These are phyloP conservation scores for Hesperia comma DNA, from an alignment of 2,888 invertebrate genomes.

Conservation along the genomic window DNA sequence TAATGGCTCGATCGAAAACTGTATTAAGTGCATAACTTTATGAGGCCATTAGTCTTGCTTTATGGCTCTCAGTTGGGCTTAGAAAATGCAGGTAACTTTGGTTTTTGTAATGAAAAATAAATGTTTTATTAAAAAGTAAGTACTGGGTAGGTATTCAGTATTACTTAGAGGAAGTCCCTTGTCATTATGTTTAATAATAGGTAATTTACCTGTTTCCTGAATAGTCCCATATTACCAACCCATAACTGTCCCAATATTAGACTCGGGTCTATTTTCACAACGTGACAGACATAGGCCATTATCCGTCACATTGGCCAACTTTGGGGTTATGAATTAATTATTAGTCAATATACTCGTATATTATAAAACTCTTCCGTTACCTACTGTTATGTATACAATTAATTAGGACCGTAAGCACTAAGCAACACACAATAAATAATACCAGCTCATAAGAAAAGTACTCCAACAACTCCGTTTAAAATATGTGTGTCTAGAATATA, in stretches of 20 bases:
- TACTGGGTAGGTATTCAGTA: too few relatives aligned
- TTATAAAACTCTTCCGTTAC: too few relatives aligned
- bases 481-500: constrained; percentile 3
- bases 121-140: neutral
- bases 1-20: constrained; percentile 10
- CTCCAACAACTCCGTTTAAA: neutral
- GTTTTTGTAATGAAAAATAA: neutral
- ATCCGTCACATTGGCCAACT: too few relatives aligned
- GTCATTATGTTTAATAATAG: too few relatives aligned
- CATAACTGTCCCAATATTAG: too few relatives aligned
- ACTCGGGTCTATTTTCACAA: too few relatives aligned
- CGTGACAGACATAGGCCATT: too few relatives aligned
- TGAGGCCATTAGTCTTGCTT: constrained; percentile 2
- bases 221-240: too few relatives aligned
- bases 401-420: neutral
- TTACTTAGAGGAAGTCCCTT: too few relatives aligned
- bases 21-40: constrained; percentile 17
- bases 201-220: too few relatives aligned
- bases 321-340: too few relatives aligned
- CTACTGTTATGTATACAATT: neutral
- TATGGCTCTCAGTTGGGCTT: constrained; percentile 2
- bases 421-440: neutral
- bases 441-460: neutral
- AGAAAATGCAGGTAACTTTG: constrained; percentile 8
- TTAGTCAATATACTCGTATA: too few relatives aligned